phyloP scores from a whole-genome alignment of 2,797 vertebrate genomes.

The Peromyscus attwateri region DNA sequence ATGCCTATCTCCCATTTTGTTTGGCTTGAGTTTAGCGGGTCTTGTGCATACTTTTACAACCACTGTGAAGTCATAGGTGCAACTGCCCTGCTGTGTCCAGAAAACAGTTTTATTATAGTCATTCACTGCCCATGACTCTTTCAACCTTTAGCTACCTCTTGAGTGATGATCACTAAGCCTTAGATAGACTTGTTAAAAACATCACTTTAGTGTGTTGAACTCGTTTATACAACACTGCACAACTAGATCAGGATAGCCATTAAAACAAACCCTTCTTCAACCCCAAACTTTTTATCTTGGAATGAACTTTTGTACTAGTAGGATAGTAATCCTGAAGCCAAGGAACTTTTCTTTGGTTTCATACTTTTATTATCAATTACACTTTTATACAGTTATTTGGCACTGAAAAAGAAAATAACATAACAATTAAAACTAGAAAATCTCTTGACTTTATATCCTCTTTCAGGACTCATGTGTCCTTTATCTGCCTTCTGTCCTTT shows the following conservation, averaged over 20 bases:
- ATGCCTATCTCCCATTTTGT: not conserved
- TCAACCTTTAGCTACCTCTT: not conserved
- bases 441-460: no score
- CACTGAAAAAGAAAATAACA: not conserved
- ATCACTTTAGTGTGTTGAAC: not conserved
- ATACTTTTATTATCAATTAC: not conserved
- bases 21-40: not conserved
- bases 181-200: not conserved
- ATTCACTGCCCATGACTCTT: not conserved
- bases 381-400: not conserved
- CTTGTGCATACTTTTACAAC: not conserved
- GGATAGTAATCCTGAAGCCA: not conserved
- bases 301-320: not conserved
- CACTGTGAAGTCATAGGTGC: not conserved
- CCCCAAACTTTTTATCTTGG: not conserved
- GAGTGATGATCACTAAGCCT: not conserved
- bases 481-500: not conserved
- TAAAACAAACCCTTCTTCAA: not conserved
- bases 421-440: not conserved
- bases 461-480: not conserved
- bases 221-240: not conserved
- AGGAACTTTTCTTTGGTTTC: not conserved
- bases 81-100: not conserved
- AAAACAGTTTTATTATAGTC: not conserved
- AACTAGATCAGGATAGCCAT: not conserved